phyloP scores from a whole-genome alignment of 1,140 invertebrate species.

The Stegodyphus dumicola region DNA sequence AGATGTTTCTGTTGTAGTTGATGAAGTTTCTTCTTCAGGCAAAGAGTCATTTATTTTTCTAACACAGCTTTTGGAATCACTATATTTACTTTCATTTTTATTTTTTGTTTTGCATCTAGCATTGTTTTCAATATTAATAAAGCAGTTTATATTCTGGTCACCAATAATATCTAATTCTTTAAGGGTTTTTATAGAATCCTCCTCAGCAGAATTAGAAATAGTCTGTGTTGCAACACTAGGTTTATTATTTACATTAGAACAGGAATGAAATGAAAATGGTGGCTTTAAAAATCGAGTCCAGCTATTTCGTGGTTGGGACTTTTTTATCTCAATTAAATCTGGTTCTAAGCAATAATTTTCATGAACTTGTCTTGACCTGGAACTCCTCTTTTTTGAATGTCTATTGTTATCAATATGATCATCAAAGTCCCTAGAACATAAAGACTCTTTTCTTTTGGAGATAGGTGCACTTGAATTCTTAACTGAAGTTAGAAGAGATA shows the following conservation, averaged over 20 bases:
- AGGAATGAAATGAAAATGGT: slow-evolving; percentile 51
- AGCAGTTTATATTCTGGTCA: slow-evolving; percentile 42
- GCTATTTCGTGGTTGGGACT: slow-evolving; percentile 50
- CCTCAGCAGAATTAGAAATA: not conserved
- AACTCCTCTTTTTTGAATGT: slow-evolving; percentile 15
- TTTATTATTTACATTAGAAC: slow-evolving; percentile 52
- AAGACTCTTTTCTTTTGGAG: slow-evolving; percentile 47
- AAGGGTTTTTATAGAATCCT: slow-evolving; percentile 16
- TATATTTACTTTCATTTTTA: slow-evolving; percentile 48
- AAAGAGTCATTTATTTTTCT: slow-evolving; percentile 66
- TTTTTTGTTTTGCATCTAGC: slow-evolving; percentile 18
- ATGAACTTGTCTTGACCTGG: slow-evolving; percentile 23
- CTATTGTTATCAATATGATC: slow-evolving; percentile 31
- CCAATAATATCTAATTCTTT: slow-evolving; percentile 35
- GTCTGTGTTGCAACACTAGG: slow-evolving; percentile 58
- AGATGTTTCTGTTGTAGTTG: slow-evolving; percentile 79
- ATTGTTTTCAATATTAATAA: slow-evolving; percentile 51
- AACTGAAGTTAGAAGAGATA: not conserved
- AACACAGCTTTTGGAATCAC: slow-evolving; percentile 31
- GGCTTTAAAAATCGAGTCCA: slow-evolving; percentile 58
- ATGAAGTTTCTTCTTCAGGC: slow-evolving; percentile 78
- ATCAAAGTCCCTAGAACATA: slow-evolving; percentile 39
- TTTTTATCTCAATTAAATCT: slow-evolving; percentile 49
- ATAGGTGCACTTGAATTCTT: slow-evolving; percentile 18
- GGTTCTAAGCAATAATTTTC: slow-evolving; percentile 45